A percentile compares a stretch with the other conserved stretches of the same genome.
phyloP scores from a whole-genome alignment of 2,113 vertebrate species.

The Motacilla alba region DNA sequence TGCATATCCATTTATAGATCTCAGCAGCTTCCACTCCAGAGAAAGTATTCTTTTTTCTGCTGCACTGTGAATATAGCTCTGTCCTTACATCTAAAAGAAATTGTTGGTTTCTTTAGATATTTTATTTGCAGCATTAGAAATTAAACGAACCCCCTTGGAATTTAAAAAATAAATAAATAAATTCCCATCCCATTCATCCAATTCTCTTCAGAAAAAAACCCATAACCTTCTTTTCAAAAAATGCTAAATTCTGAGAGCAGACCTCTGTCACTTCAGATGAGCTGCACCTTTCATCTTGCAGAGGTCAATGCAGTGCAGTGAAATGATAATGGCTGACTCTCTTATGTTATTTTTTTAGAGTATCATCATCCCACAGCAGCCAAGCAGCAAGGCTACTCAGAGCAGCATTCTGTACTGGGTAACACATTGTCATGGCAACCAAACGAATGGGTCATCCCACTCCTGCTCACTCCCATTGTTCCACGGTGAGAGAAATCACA shows the following conservation, averaged over 20 bases:
- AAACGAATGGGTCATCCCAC: conserved; percentile 47
- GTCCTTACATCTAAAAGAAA: background rate
- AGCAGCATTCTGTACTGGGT: background rate
- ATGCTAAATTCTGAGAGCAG: background rate
- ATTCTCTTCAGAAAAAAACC: background rate
- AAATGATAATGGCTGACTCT: background rate
- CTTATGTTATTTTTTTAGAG: background rate
- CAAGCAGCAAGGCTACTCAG: background rate
- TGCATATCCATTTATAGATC: background rate
- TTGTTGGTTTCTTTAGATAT: background rate
- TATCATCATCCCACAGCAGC: background rate
- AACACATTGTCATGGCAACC: conserved; percentile 50
- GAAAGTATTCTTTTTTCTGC: background rate
- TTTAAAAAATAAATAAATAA: background rate
- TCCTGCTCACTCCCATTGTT: background rate
- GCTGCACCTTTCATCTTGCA: background rate
- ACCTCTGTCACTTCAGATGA: background rate
- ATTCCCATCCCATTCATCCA: background rate
- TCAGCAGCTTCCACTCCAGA: background rate
- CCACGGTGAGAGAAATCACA: background rate
- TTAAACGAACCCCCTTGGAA: background rate
- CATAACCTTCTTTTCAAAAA: background rate
- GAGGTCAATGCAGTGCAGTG: background rate
- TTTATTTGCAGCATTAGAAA: background rate
- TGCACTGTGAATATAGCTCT: background rate